Evolutionary conservation across 2,797 vertebrate genomes (phyloP).

Genomic region (Chelonia mydas): DNA sequence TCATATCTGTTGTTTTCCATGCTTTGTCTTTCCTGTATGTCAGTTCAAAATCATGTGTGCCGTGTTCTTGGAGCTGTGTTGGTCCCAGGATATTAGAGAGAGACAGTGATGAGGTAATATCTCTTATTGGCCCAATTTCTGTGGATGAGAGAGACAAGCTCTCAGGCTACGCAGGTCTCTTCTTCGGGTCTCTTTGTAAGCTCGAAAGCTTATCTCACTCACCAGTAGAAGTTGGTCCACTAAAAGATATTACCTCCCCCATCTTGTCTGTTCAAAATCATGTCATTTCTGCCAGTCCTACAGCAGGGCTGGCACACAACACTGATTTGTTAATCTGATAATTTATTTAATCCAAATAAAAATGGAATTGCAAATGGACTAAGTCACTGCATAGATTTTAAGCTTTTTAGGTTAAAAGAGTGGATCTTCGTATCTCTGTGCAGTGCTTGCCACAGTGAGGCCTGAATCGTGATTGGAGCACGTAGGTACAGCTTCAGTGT

Average conservation of each 20-base stretch:
- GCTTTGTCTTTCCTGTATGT: background rate
- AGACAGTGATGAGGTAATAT: background rate
- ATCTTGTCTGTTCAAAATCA: background rate
- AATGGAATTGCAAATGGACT: constrained; percentile 61
- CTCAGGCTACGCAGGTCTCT: background rate
- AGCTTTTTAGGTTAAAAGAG: background rate
- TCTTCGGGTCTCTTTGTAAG: background rate
- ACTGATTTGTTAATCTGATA: constrained; percentile 46
- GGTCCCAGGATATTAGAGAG: background rate
- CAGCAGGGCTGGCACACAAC: constrained; percentile 46
- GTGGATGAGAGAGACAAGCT: background rate
- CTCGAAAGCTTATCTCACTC: background rate
- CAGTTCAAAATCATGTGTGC: constrained; percentile 40
- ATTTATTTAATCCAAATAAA: constrained; percentile 57
- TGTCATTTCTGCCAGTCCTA: background rate
- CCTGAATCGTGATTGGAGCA: constrained; percentile 26
- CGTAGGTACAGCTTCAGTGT: constrained; percentile 27
- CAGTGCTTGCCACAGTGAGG: background rate
- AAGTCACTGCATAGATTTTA: background rate
- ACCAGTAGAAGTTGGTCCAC: background rate
- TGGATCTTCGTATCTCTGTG: background rate
- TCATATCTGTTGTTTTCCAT: background rate
- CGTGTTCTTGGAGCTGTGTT: background rate
- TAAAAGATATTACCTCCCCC: background rate
- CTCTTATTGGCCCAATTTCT: background rate